Conservation (phyloP, 2,888 invertebrate genomes). For the Dicycla oo region DNA sequence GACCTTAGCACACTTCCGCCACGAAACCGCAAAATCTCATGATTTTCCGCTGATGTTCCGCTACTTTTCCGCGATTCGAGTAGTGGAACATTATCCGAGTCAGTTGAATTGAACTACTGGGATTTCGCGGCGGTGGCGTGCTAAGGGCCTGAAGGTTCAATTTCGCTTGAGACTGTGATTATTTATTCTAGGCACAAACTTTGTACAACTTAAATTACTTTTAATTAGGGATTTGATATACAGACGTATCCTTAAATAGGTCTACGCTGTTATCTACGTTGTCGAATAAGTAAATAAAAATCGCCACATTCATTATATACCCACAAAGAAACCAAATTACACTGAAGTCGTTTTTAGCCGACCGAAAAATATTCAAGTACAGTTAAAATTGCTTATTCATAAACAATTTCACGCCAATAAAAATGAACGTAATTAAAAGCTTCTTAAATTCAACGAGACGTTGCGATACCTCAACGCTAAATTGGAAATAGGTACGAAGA, state of each 20-base stretch:
- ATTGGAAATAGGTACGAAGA: conserved; percentile 13
- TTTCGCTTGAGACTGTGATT: not conserved
- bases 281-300: not conserved
- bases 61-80: no score
- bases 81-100: no score
- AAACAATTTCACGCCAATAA: not conserved
- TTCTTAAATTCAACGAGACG: not conserved
- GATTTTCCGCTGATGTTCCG: no score
- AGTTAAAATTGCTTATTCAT: conserved; percentile 2
- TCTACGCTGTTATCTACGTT: no score
- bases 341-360: not conserved
- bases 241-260: not conserved
- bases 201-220: not conserved
- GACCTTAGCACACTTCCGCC: no score
- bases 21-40: no score
- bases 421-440: conserved; percentile 3
- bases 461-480: not conserved
- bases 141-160: not conserved
- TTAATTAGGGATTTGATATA: not conserved
- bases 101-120: no score
- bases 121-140: no score
- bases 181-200: conserved; percentile 4
- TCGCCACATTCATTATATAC: not conserved
- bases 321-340: not conserved
- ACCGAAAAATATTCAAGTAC: not conserved